Conservation (phyloP, 64 coral and sea anemone species). For the Montipora cactus region DNA sequence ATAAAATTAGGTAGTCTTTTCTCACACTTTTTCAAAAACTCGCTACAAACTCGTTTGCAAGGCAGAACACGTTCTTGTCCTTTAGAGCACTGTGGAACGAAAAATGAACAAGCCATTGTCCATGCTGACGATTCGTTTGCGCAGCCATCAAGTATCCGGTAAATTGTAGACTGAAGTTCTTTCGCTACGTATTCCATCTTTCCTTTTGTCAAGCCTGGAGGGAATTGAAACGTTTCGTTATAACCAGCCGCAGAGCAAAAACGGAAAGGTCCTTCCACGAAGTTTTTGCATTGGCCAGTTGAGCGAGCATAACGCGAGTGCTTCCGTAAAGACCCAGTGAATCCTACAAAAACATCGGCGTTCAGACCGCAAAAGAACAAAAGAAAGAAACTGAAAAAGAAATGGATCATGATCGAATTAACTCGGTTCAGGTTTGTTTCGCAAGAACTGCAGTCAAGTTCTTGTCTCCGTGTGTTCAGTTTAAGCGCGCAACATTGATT, state of each 20-base stretch:
- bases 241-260: slow-evolving; percentile 25
- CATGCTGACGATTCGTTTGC: neutral
- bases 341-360: neutral
- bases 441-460: neutral
- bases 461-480: neutral
- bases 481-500: neutral
- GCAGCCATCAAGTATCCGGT: neutral
- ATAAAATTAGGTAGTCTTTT: neutral
- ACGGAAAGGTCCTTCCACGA: neutral
- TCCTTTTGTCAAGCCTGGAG: neutral
- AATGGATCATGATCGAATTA: neutral
- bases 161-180: neutral
- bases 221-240: slow-evolving; percentile 23
- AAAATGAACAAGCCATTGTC: neutral
- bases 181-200: neutral
- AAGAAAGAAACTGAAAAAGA: neutral
- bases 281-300: neutral
- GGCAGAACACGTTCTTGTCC: slow-evolving; percentile 7
- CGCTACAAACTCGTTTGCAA: slow-evolving; percentile 35
- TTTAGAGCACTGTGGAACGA: neutral
- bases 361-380: neutral
- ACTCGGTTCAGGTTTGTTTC: neutral
- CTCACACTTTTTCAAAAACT: slow-evolving; percentile 33
- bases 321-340: neutral
- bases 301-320: neutral